Evolutionary conservation across 2,888 invertebrate genomes (phyloP), one percentile per base, ranked within the genome.

Genomic region (Agrypnus murinus): DNA sequence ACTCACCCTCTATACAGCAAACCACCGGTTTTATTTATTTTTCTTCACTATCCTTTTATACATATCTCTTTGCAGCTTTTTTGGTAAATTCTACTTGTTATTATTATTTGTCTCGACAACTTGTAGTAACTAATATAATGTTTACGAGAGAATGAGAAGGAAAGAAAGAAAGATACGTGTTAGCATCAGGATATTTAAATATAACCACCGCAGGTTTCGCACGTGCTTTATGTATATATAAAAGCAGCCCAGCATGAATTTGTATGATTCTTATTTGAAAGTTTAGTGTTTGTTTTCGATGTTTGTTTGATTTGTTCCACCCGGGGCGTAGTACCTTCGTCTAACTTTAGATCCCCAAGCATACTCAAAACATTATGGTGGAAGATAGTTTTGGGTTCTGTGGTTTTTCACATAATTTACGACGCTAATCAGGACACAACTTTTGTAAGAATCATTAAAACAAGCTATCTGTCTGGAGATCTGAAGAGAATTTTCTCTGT

Each of bases 301-400:
- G 66, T 63, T 69, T 74, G 55, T 72, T 74, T 72, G 69, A 74
- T 66, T 72, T 64, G 69, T 69, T 71, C 65, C 65, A 71, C 65
- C 25, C 50, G 50, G 50, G 50, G 50, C 50, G 50, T 50, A 50
- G 50, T 31, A 50, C 50, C 73, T 73, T 71, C 50, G 43, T 65
- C 74, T 74, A 73, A 73, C 68, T 73, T 71, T 73, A 73, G 73
- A 71, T 67, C 40, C 55, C 55, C 19, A 53, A 36, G 50, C 17
- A 36, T 15, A n/a, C n/a, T n/a, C n/a, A n/a, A n/a, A 34, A 46
- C 10, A 32, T 46, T 32, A 40, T 15, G 40, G 19, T 45, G 57
- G 43, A 67, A 60, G 60, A 55, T 32, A 67, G 53, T 60, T 32
- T 60, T 43, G 36, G 43, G 60, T 62, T 32, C 6, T 34, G 50